Base-by-base conservation (phyloP, 1,140 invertebrate species). In the Achroia grisella region DNA sequence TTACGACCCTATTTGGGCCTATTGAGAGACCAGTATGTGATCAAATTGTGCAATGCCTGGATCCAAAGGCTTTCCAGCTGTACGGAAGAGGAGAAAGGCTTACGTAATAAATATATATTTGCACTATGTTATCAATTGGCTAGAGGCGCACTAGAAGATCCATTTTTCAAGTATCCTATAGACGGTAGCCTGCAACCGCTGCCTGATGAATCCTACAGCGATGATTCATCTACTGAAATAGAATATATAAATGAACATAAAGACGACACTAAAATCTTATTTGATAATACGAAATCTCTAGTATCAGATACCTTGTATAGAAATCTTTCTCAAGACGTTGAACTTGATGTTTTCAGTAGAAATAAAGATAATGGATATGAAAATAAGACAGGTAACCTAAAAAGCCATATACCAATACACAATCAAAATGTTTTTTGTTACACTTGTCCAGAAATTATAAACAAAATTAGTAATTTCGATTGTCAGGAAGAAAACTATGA, bases 61-160 rank as follows among this genome's bases (percentile, higher is more conserved):
- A 71, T 81, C 5, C 54, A 71, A 42, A 70, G 62, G 44, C 61
- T 84, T 5, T 73, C 65, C n/a, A 44, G 57, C 37, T 73, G 60
- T 31, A 66, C 55, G 36, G 50, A 62, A 8, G 40, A 57, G 10
- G 80, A 84, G 42, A 81, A 75, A 57, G 9, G 9, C 5, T 51
- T 73, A 6, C 57, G 77, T 5, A 84, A 84, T 49, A 80, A 71
- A 47, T 84, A 80, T 34, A 45, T 77, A 11, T 78, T 81, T 48
- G 15, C 52, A 10, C 52, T 84, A 3, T 78, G 72, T 40, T 77
- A 71, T 47, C 73, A 84, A 48, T 41, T 84, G 31, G 64, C 75
- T 28, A 69, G 48, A 58, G 75, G 80, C 5, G 13, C 55, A 4
- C 44, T 84, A 0, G 66, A 72, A n/a, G 53, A 63, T 12, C 80